phyloP scores from a whole-genome alignment of 2,888 invertebrate species.

The Rotaria magnacalcarata region DNA sequence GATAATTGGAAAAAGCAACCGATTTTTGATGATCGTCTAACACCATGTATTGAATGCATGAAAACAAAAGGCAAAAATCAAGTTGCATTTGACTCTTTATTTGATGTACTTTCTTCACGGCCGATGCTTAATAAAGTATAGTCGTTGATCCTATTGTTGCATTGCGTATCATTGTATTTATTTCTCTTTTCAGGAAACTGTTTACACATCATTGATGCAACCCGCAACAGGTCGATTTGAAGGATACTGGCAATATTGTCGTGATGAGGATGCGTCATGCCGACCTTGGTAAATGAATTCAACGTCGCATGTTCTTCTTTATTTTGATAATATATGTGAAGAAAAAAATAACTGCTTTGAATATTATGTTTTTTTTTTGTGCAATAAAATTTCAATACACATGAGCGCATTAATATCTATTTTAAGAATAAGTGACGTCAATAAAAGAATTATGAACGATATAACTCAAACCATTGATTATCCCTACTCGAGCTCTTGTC shows the following conservation, averaged over 20 bases:
- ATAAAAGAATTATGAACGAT: too few species aligned
- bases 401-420: too few species aligned
- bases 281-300: background rate
- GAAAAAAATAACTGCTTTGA: too few species aligned
- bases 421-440: too few species aligned
- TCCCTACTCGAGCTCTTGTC: too few species aligned
- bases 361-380: too few species aligned
- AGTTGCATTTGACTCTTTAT: constrained; percentile 57
- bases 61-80: constrained; percentile 50
- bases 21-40: constrained; percentile 63
- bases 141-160: background rate
- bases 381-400: too few species aligned
- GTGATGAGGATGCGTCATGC: constrained; percentile 37
- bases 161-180: too few species aligned
- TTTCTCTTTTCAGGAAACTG: constrained; percentile 59
- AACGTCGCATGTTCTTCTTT: too few species aligned
- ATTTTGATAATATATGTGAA: too few species aligned
- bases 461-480: too few species aligned
- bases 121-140: constrained; percentile 64
- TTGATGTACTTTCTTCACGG: constrained; percentile 63
- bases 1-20: constrained; percentile 63
- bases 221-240: constrained; percentile 60
- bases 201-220: constrained; percentile 63
- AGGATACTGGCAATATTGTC: constrained; percentile 62
- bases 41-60: constrained; percentile 63